Base-by-base conservation (phyloP, 2,113 vertebrate genomes). In the Cyprinodon brontotheroides region DNA sequence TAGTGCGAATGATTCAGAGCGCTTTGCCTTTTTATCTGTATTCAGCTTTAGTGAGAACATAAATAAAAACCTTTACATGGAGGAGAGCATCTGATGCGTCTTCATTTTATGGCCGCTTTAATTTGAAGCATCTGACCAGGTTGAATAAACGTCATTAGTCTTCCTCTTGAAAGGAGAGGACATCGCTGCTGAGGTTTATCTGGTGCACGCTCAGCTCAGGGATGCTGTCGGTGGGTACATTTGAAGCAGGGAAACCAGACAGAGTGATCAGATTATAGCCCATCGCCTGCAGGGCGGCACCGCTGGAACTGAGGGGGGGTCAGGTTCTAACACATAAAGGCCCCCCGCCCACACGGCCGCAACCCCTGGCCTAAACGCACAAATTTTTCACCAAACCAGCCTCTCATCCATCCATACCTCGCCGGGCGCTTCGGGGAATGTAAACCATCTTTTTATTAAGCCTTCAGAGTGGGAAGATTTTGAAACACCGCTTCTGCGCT, bases 151-250 rank as follows among this genome's bases (percentile, higher is more conserved):
- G 81, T 82, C 80, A 83, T 86, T 82, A 83, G 72, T 79, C 70
- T 88, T 78, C 84, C 85, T 82, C 79, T 85, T 91, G 85, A 89
- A 91, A 80, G 70, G 86, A 90, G 82, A 89, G 78, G 63, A 10
- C 48, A 53, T 65, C 79, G 78, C 60, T 69, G 65, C 68, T 40
- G 29, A 73, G 38, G 17, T 41, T 68, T 65, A 65, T 20, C 75
- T n/a, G 50, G 75, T 67, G 67, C 85, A 72, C 81, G 29, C 69
- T 67, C 77, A 77, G 83, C 76, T 72, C 39, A n/a, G 43, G 70
- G 82, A 85, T 87, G 81, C 77, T 83, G 85, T 89, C 82, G 63
- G n/a, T n/a, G 43, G 50, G 62, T 69, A 76, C 82, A 84, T 72
- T 69, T 77, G 81, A 85, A 79, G 83, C 86, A 62, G 76, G 43